A percentile compares a stretch with the other conserved stretches of the same genome.
Conservation (phyloP, 2,113 vertebrate genomes). For the Elachura formosa region DNA sequence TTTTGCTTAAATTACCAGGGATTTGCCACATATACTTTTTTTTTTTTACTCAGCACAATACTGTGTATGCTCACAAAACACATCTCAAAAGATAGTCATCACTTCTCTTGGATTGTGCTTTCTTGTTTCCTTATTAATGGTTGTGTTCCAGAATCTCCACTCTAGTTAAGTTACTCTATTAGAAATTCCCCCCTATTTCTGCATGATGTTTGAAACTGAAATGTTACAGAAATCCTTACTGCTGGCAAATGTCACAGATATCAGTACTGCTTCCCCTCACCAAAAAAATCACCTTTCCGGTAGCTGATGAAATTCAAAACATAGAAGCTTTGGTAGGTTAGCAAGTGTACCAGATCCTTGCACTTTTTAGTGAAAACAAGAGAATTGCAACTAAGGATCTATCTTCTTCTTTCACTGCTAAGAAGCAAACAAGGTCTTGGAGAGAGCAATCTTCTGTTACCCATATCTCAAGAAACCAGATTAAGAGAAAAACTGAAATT, state of each 20-base stretch:
- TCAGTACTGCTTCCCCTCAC: not conserved
- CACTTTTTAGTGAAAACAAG: not conserved
- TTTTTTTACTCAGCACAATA: not conserved
- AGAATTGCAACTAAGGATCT: not conserved
- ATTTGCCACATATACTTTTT: not conserved
- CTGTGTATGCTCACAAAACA: not conserved
- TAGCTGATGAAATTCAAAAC: not conserved
- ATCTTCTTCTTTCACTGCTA: not conserved
- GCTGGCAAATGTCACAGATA: too few species aligned
- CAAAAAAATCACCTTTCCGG: not conserved
- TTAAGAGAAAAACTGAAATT: not conserved
- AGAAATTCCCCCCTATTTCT: not conserved
- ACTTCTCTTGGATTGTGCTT: not conserved
- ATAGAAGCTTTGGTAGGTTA: not conserved
- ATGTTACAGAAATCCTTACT: not conserved
- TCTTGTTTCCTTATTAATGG: not conserved
- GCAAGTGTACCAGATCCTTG: not conserved
- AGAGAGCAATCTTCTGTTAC: not conserved
- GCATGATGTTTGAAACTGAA: not conserved
- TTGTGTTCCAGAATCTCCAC: not conserved
- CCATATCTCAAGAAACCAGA: not conserved
- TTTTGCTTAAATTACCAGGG: conserved; percentile 11
- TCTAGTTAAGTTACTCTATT: not conserved
- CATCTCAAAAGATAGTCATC: not conserved
- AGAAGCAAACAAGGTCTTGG: not conserved